Percentiles rank a stretch among this genome's conserved stretches.
phyloP scores from a whole-genome alignment of 1,140 invertebrate species.

The Drosophila pseudoananassae region DNA sequence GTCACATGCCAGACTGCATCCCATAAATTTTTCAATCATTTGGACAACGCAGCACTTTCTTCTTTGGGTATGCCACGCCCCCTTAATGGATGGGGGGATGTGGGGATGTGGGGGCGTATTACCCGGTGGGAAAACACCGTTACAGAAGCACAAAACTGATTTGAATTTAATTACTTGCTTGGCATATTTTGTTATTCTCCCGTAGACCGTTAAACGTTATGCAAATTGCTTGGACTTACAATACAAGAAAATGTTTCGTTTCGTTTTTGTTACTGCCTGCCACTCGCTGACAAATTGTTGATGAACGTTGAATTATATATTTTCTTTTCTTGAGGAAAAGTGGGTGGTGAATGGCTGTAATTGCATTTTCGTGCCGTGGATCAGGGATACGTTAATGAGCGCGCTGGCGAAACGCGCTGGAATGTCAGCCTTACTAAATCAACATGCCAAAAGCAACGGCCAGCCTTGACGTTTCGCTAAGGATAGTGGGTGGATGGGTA shows the following conservation, averaged over 20 bases:
- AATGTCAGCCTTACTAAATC: constrained; percentile 77
- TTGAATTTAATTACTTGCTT: constrained; percentile 73
- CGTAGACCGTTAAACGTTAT: constrained; percentile 70
- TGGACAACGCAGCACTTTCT: constrained; percentile 43
- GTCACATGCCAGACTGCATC: constrained; percentile 50
- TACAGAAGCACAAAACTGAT: constrained; percentile 58
- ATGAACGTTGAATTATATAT: constrained; percentile 74
- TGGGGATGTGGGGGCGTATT: constrained; percentile 5
- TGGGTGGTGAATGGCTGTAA: constrained; percentile 2
- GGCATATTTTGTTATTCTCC: constrained; percentile 46
- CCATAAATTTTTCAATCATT: constrained; percentile 57
- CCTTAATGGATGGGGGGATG: not conserved
- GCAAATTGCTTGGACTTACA: constrained; percentile 58
- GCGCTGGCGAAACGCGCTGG: constrained; percentile 56
- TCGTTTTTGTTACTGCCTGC: constrained; percentile 33
- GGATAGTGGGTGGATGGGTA: not conserved
- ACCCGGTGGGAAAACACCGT: constrained; percentile 24
- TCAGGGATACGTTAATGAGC: constrained; percentile 62
- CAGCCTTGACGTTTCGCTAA: constrained; percentile 53
- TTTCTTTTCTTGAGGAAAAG: constrained; percentile 20
- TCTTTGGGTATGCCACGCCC: constrained; percentile 1
- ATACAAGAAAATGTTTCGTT: constrained; percentile 42
- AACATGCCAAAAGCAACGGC: constrained; percentile 63
- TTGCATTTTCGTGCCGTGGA: constrained; percentile 45
- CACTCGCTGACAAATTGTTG: constrained; percentile 76